Percentiles rank a stretch among this genome's conserved stretches.
Evolutionary conservation across 2,888 invertebrate species (phyloP).

Genomic region (Calliopum simillimum): DNA sequence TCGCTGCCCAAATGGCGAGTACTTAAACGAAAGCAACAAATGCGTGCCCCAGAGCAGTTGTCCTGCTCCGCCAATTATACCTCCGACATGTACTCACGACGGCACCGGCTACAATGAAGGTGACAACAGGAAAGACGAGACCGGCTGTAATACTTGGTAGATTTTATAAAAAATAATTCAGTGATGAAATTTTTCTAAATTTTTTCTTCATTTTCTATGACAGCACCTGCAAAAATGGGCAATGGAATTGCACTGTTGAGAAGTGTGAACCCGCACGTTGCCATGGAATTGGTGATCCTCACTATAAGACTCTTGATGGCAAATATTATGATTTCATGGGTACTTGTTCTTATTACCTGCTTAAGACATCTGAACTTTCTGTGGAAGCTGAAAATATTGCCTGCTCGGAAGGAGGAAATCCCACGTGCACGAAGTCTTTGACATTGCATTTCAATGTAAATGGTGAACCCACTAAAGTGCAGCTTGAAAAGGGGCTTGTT

Average conservation of each 20-base stretch:
- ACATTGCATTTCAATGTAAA: conserved; percentile 72
- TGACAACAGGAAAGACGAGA: no score
- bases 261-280: conserved; percentile 87
- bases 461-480: conserved; percentile 68
- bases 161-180: no score
- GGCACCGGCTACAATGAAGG: no score
- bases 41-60: no score
- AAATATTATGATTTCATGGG: conserved; percentile 91
- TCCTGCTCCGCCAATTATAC: no score
- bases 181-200: conserved; percentile 77
- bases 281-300: conserved; percentile 87
- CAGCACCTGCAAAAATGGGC: conserved; percentile 45
- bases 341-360: conserved; percentile 85
- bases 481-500: conserved; percentile 80
- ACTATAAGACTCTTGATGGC: conserved; percentile 92
- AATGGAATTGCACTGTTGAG: no score
- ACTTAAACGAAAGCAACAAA: no score
- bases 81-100: no score
- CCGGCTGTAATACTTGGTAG: no score
- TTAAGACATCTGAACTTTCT: conserved; percentile 76
- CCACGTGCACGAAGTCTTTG: conserved; percentile 86
- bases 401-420: conserved; percentile 79
- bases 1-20: conserved; percentile 85
- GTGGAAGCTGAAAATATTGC: conserved; percentile 85
- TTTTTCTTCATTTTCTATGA: no score